Conservation (phyloP, 2,888 invertebrate genomes). For the Sarcophaga caerulescens region DNA sequence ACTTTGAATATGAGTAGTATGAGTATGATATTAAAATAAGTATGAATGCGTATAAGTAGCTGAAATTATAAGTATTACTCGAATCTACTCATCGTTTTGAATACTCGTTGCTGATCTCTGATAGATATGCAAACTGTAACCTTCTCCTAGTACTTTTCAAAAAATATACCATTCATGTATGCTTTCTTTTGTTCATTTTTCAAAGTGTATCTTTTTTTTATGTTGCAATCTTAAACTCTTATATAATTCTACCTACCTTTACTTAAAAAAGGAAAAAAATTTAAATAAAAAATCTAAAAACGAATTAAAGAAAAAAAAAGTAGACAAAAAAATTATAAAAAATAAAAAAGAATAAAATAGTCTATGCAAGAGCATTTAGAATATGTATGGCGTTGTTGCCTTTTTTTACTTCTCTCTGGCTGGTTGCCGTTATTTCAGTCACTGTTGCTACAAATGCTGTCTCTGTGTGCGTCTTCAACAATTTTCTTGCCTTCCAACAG, state of each 20-base stretch:
- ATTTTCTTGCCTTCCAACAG: conserved; percentile 9
- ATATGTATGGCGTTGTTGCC: not conserved
- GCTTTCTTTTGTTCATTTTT: not conserved
- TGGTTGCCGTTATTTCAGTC: conserved; percentile 32
- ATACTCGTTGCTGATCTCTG: too few species aligned
- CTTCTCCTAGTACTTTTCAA: too few species aligned
- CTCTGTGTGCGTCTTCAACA: conserved; percentile 31
- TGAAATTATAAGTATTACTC: too few species aligned
- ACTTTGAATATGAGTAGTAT: too few species aligned
- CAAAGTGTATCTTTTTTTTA: not conserved
- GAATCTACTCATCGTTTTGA: too few species aligned
- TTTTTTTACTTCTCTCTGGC: not conserved
- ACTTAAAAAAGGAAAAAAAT: not conserved
- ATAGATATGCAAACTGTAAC: too few species aligned
- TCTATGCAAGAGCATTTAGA: not conserved
- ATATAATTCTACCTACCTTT: conserved; percentile 57
- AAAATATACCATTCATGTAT: not conserved
- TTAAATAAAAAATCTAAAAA: too few species aligned
- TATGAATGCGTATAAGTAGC: too few species aligned
- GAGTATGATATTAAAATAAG: too few species aligned
- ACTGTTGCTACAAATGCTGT: conserved; percentile 5
- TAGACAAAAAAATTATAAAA: too few species aligned
- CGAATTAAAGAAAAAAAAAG: not conserved
- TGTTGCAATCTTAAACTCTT: conserved; percentile 25
- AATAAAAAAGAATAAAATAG: not conserved